These are phyloP conservation scores for Danaus melanippus DNA, from an alignment of 1,140 invertebrate genomes.

Conservation along the genomic window DNA sequence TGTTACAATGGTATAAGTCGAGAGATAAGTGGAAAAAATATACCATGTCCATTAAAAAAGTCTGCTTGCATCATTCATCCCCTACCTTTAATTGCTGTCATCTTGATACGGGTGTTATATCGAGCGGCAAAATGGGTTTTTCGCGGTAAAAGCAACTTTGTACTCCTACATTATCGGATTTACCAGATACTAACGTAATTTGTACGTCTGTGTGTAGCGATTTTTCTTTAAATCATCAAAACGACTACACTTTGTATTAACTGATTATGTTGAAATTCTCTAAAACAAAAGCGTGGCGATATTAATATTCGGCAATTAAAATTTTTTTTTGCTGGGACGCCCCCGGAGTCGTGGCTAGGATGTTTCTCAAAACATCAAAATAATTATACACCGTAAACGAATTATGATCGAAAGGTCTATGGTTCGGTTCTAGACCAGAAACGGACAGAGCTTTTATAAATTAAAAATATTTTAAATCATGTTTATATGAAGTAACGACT, in stretches of 20 bases:
- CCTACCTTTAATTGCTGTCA: slow-evolving; percentile 67
- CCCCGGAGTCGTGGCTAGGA: slow-evolving; percentile 33
- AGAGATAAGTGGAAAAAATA: no score
- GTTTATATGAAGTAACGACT: no score
- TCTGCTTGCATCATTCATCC: slow-evolving; percentile 13
- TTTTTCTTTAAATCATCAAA: neutral
- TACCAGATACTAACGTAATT: slow-evolving; percentile 23
- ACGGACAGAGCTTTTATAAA: slow-evolving; percentile 8
- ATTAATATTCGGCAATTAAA: slow-evolving; percentile 39
- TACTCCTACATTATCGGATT: slow-evolving; percentile 62
- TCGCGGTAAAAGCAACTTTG: slow-evolving; percentile 64
- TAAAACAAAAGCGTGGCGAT: slow-evolving; percentile 13
- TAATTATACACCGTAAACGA: slow-evolving; percentile 53
- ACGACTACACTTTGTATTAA: neutral
- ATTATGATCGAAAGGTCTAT: slow-evolving; percentile 57
- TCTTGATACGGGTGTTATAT: slow-evolving; percentile 68
- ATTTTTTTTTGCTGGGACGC: slow-evolving; percentile 29
- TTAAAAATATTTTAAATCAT: no score
- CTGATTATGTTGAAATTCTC: neutral
- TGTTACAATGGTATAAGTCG: no score
- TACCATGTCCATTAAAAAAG: slow-evolving; percentile 31
- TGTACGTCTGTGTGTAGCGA: neutral
- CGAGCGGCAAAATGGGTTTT: slow-evolving; percentile 68
- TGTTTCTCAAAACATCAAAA: slow-evolving; percentile 39
- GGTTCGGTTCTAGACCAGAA: slow-evolving; percentile 27